Evolutionary conservation across 1,140 invertebrate species (phyloP).

Genomic region (Drosophila sturtevanti): DNA sequence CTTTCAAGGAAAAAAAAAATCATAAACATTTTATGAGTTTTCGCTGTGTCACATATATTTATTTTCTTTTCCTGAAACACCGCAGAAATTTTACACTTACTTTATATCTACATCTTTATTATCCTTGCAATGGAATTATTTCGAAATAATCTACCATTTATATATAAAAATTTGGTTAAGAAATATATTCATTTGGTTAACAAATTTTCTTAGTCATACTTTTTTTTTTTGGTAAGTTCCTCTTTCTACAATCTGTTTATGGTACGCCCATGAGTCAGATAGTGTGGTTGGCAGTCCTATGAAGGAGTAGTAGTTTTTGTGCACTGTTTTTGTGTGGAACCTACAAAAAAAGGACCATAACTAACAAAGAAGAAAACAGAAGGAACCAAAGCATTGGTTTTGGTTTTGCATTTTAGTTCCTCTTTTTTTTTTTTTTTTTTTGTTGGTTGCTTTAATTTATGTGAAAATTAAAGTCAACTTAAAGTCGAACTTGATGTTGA

Average conservation of each 20-base stretch:
- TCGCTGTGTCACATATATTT: neutral
- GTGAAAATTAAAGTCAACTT: neutral
- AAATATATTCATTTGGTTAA: too few species aligned
- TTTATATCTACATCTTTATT: neutral
- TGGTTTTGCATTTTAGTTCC: neutral
- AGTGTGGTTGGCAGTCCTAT: neutral
- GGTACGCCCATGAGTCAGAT: neutral
- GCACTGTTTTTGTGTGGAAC: neutral
- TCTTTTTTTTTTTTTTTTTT: too few species aligned
- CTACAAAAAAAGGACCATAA: neutral
- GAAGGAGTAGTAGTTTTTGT: neutral
- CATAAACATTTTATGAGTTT: neutral
- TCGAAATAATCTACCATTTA: too few species aligned
- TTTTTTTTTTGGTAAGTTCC: too few species aligned
- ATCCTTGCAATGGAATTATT: too few species aligned
- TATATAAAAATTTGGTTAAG: too few species aligned
- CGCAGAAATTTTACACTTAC: neutral
- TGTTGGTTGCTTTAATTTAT: neutral
- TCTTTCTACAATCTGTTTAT: too few species aligned
- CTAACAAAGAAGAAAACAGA: neutral
- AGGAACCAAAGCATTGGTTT: neutral
- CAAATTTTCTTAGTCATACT: too few species aligned
- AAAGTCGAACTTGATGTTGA: too few species aligned
- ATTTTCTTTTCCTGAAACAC: neutral
- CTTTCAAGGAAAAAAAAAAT: neutral